Evolutionary conservation across 2,113 vertebrate species (phyloP), one percentile per base, ranked within the genome.

Genomic region (Pao palembangensis): DNA sequence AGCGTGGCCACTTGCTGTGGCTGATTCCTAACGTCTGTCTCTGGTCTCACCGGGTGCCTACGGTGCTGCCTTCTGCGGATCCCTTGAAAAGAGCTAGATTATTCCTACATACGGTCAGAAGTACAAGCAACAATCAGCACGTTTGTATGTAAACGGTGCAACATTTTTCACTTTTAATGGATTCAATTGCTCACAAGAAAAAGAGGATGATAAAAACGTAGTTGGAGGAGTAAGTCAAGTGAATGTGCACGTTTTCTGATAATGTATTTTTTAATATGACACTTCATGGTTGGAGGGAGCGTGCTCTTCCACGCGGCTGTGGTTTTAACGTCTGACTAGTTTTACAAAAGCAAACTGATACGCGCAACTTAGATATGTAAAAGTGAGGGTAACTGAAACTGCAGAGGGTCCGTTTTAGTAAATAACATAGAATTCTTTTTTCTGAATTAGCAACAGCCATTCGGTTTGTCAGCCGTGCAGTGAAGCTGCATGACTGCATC

Each of bases 361-460:
- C 79, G 85, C 62, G 48, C 56, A 88, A 86, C 82, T 78, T 65
- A 83, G 73, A 78, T 44, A 71, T 75, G 85, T 31, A 79, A 84
- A 86, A 80, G 34, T 71, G 84, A 85, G 54, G 44, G 75, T 49
- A 88, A 83, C 82, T 72, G 69, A 88, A 85, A 81, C 78, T 52
- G 68, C 68, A 81, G 79, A 85, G 86, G 86, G 85, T 85, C 82
- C 81, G 77, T 69, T 72, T 61, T 80, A 84, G 34, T 85, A 85
- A 82, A 89, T 80, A 80, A 85, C 80, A 80, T 78, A 70, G 75
- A 83, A 86, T 86, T 86, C 17, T n/a, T 53, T 49, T 49, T 18
- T 18, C 25, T n/a, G 16, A 44, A 38, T 71, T 83, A 74, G 73
- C 82, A 80, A 76, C 80, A 81, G 79, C 82, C 56, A 41, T 76